Conservation (phyloP, 2,113 vertebrate genomes). For the Egretta garzetta region DNA sequence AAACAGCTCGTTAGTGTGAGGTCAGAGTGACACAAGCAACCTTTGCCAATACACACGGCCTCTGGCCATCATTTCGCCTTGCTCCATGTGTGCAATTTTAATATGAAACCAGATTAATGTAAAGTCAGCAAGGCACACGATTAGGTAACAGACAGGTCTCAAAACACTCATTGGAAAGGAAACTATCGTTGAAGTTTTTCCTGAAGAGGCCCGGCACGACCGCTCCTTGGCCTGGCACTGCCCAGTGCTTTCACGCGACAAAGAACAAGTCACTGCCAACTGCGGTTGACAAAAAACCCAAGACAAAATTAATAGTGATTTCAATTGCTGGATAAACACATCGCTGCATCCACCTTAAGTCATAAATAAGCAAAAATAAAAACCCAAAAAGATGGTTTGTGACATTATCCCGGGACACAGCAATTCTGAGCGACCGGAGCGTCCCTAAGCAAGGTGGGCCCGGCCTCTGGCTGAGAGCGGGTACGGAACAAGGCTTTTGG, state of each 20-base stretch:
- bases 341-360: neutral
- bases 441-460: neutral
- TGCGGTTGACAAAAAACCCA: neutral
- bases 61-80: neutral
- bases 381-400: neutral
- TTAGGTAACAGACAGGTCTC: neutral
- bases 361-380: neutral
- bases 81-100: neutral
- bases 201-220: neutral
- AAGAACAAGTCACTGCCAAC: neutral
- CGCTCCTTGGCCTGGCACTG: neutral
- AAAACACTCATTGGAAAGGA: neutral
- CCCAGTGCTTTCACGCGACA: accelerated
- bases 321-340: neutral
- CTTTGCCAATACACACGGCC: neutral
- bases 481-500: accelerated
- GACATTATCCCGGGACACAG: neutral
- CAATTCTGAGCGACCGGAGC: neutral
- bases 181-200: neutral
- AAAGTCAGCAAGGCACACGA: neutral
- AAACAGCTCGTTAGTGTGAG: accelerated
- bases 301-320: neutral
- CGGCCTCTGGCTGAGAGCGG: accelerated
- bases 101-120: neutral
- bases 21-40: neutral